Percentiles rank a stretch among this genome's conserved stretches.
Conservation (phyloP, 2,888 invertebrate genomes). For the Lottia scabra region DNA sequence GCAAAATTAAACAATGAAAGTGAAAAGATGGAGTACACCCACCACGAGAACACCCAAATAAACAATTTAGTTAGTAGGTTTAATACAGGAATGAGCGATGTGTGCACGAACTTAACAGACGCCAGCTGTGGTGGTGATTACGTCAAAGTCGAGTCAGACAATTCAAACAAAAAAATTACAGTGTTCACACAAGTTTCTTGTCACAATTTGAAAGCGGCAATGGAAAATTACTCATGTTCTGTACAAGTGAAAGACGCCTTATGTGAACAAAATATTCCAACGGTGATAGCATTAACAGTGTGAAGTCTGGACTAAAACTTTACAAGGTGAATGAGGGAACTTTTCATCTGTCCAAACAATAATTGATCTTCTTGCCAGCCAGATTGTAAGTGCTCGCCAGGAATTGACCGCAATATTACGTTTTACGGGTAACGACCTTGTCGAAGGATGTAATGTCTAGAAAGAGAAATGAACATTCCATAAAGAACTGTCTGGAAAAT, state of each 20-base stretch:
- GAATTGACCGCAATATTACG: too few species aligned
- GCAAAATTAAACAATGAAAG: neutral
- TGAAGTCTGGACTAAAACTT: slow-evolving; percentile 11
- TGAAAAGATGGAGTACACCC: slow-evolving; percentile 41
- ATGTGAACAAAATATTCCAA: slow-evolving; percentile 30
- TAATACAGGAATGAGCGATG: slow-evolving; percentile 59
- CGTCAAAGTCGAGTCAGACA: slow-evolving; percentile 32
- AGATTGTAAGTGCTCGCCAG: too few species aligned
- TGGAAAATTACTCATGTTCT: neutral
- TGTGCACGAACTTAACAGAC: slow-evolving; percentile 31
- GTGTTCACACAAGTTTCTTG: slow-evolving; percentile 36
- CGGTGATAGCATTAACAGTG: slow-evolving; percentile 54
- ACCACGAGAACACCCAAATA: slow-evolving; percentile 57
- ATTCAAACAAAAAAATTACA: slow-evolving; percentile 34
- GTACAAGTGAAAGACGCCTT: neutral
- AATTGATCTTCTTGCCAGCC: too few species aligned
- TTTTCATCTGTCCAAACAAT: too few species aligned
- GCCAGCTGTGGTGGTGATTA: slow-evolving; percentile 27
- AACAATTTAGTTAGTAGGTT: slow-evolving; percentile 61
- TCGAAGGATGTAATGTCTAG: too few species aligned
- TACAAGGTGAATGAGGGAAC: too few species aligned
- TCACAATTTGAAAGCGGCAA: neutral
- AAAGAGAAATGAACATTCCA: too few species aligned
- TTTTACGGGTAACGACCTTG: too few species aligned
- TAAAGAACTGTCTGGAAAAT: too few species aligned